Evolutionary conservation across 2,797 vertebrate species (phyloP), one percentile per base, ranked within the genome.

Genomic region (Sciaenops ocellatus): DNA sequence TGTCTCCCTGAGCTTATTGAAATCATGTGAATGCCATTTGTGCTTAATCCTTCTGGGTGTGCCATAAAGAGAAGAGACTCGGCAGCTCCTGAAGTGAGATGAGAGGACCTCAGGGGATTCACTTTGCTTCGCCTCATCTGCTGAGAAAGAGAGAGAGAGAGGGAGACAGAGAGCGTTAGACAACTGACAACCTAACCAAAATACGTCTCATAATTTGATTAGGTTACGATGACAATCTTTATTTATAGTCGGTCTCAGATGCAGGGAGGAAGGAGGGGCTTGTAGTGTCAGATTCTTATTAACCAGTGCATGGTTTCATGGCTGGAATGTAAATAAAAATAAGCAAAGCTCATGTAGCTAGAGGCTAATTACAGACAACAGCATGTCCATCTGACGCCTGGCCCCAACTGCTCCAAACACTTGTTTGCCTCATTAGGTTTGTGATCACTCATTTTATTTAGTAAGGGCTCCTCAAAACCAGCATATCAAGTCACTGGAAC

Each of bases 21-120:
- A 95, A 95, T 95, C 91, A 94, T 94, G 94, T 93, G 93, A 94
- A 92, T 93, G 94, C 92, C 94, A 95, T 95, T 95, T 95, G 93
- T 84, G 91, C 94, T 94, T 94, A 95, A 95, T 93, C 93, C 92
- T 93, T 94, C 89, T 93, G 93, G 90, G 91, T 93, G 88, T 84
- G 87, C 89, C 87, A 89, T 93, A 90, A 95, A 95, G 95, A 91
- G 92, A 93, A 93, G 90, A 87, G 87, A 92, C 87, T 89, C 92
- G 88, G 93, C 94, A 93, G 93, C 93, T 94, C 93, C 93, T 95
- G 94, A 94, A 92, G 92, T 88, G 93, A 93, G 93, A 94, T 90
- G 92, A 94, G 92, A 93, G 92, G 90, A 95, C 93, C 95, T 95
- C 93, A 90, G 92, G 94, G 95, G 94, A 95, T 92, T 94, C 87